Evolutionary conservation across 2,888 invertebrate species (phyloP).

Genomic region (Nyleta sp.): DNA sequence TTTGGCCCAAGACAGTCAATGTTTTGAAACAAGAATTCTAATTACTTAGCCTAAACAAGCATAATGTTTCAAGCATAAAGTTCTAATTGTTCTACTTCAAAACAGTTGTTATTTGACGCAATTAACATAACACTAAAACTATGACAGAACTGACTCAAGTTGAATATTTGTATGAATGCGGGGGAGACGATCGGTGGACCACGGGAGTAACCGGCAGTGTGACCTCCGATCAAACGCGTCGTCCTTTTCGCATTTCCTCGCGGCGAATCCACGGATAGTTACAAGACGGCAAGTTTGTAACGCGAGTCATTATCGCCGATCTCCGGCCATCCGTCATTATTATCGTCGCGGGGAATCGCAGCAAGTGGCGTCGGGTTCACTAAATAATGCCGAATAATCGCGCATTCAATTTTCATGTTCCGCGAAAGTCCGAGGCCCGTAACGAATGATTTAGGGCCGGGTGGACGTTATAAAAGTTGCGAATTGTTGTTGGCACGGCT

Average conservation of each 20-base stretch:
- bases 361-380: conserved; percentile 24
- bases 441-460: conserved; percentile 43
- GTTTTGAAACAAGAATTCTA: too few species aligned
- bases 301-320: conserved; percentile 46
- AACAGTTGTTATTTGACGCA: too few species aligned
- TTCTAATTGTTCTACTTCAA: too few species aligned
- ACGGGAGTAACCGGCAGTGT: too few species aligned
- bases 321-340: conserved; percentile 38
- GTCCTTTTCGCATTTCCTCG: conserved; percentile 3
- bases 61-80: too few species aligned
- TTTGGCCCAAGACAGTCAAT: too few species aligned
- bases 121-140: too few species aligned
- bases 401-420: conserved; percentile 49
- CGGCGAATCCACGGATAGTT: conserved; percentile 22
- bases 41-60: too few species aligned
- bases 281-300: conserved; percentile 36
- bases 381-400: conserved; percentile 34
- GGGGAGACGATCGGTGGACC: too few species aligned
- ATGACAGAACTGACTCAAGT: too few species aligned
- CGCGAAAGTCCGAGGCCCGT: conserved; percentile 38
- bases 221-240: conserved; percentile 64
- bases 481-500: conserved; percentile 31
- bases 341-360: conserved; percentile 35
- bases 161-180: too few species aligned
- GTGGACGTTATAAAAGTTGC: conserved; percentile 38